Evolutionary conservation across 2,888 invertebrate genomes (phyloP), one percentile per base, ranked within the genome.

Genomic region (Crematogaster levior): DNA sequence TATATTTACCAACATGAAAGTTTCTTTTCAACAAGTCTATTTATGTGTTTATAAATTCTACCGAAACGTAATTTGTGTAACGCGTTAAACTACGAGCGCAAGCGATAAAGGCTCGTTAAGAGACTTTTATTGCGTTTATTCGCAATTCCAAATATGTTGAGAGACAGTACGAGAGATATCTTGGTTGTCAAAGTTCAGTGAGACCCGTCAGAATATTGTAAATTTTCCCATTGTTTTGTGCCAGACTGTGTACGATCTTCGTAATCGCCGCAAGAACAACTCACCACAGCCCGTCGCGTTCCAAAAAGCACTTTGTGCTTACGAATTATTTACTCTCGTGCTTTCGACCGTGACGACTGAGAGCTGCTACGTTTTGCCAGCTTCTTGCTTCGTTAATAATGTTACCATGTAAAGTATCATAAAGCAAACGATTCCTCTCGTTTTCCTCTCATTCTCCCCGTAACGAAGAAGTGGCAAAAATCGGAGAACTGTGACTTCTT

Each of bases 211-310:
- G 48, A 27, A 37, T 73, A 73, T 73, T 80, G 60, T 80, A 80
- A 56, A 73, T 80, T 80, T 73, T 73, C 73, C 21, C n/a, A 70
- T 60, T 70, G 80, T 72, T 80, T 80, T 73, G 72, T 40, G 21
- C 27, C 73, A 43, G n/a, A 43, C 70, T 72, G 34, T 27, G 24
- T 18, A 34, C 53, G 56, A 72, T 72, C 61, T 80, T 61, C 60
- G 60, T 80, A 80, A 80, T 73, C 80, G 73, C 18, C 43, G 80
- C 30, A 80, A 80, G 73, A 80, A 80, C 43, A 43, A 79, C 9
- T 12, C 27, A 21, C 56, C 66, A 18, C 18, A 46, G 12, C 56
- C 66, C 27, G 53, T 79, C 63, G 48, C 37, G 21, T 10, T 34
- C 56, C 56, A 79, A 68, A 68, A 66, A 79, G 77, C 56, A 30